Evolutionary conservation across 2,797 vertebrate genomes (phyloP).

Genomic region (Poliocrania exsul): DNA sequence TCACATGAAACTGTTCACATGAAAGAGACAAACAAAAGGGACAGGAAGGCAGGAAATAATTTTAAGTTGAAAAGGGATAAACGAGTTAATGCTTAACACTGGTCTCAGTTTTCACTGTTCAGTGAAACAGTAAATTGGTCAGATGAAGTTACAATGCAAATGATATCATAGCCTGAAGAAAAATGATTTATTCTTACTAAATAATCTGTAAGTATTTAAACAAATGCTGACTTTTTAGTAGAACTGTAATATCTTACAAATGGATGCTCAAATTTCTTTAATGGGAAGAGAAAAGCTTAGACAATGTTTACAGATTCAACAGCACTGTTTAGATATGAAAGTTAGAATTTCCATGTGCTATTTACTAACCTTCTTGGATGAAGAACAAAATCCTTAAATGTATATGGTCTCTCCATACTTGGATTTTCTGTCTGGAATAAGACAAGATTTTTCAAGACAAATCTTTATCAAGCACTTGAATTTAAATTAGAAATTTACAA

Average conservation of each 20-base stretch:
- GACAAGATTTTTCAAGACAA: conserved; percentile 53
- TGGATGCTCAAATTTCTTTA: neutral
- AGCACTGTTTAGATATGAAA: neutral
- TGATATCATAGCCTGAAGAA: neutral
- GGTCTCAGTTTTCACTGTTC: neutral
- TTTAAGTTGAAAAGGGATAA: neutral
- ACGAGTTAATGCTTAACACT: neutral
- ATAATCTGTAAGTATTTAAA: neutral
- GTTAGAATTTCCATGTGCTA: neutral
- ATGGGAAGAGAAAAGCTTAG: neutral
- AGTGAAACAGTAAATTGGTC: neutral
- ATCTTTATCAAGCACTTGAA: neutral
- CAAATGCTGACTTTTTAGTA: neutral
- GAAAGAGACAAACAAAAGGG: neutral
- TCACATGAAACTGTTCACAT: neutral
- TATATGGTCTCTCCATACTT: conserved; percentile 91
- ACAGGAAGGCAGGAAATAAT: neutral
- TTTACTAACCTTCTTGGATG: conserved; percentile 92
- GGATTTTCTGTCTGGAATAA: conserved; percentile 94
- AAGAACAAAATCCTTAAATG: conserved; percentile 98
- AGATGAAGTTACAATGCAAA: neutral
- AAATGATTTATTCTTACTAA: neutral
- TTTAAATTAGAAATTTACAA: neutral
- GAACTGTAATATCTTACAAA: neutral
- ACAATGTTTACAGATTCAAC: neutral